Evolutionary conservation across 2,888 invertebrate genomes (phyloP).

Genomic region (Sclerodermus sp.): DNA sequence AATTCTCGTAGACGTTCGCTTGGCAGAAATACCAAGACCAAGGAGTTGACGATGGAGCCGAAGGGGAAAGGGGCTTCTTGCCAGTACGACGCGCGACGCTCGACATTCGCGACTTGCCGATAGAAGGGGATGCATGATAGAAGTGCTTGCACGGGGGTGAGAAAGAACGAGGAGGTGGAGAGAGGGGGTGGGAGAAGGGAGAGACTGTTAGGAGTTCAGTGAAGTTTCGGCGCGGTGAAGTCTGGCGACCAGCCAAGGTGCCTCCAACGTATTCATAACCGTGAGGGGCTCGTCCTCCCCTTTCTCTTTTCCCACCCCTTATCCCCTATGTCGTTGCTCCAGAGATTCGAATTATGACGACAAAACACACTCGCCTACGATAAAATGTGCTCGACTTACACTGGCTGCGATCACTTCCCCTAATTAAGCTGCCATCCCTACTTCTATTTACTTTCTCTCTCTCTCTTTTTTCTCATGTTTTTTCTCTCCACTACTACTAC

Average conservation of each 20-base stretch:
- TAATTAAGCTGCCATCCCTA: constrained; percentile 30
- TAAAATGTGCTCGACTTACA: constrained; percentile 21
- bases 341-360: constrained; percentile 22
- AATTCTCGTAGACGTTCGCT: not conserved
- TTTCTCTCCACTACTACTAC: too few relatives aligned
- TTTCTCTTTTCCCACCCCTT: too few relatives aligned
- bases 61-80: too few relatives aligned
- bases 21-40: too few relatives aligned
- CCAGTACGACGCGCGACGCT: too few relatives aligned
- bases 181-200: not conserved
- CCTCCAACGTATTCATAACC: constrained; percentile 50
- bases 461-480: not conserved
- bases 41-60: too few relatives aligned
- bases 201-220: constrained; percentile 4
- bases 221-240: not conserved
- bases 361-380: constrained; percentile 12
- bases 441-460: too few relatives aligned
- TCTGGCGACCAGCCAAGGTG: not conserved
- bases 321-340: too few relatives aligned
- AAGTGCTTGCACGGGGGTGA: not conserved
- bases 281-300: constrained; percentile 22
- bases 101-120: too few relatives aligned
- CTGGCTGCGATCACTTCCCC: constrained; percentile 14
- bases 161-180: not conserved
- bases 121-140: too few relatives aligned